Evolutionary conservation across 1,140 invertebrate genomes (phyloP), one percentile per base, ranked within the genome.

Genomic region (Anastrepha ludens): DNA sequence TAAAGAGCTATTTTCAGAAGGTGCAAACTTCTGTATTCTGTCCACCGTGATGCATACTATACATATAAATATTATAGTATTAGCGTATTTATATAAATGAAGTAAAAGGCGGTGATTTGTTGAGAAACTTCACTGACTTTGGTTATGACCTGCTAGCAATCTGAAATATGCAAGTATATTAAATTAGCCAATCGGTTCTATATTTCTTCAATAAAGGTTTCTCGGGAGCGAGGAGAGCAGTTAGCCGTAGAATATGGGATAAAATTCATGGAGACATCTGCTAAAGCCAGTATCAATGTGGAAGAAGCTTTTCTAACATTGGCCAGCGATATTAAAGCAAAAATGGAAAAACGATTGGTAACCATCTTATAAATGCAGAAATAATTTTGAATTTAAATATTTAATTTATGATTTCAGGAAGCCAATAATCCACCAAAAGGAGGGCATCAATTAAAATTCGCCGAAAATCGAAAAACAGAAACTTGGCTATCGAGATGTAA

Each of bases 271-370:
- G 98, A 98, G 94, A 98, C 97, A 67, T 98, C 97, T 89, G 98
- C 98, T 20, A 98, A 98, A 94, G 96, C 97, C 55, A 98, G 97
- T 94, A 97, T 97, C 91, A 98, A 98, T 93, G 97, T 98, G 65
- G 97, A 98, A 94, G 96, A 97, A 89, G 97, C 98, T 65, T 98
- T 98, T 94, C 97, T 97, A 90, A 98, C 97, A 89, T 95, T 99
- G 91, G 98, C 98, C 47, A 96, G 97, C 91, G 98, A 98, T 94
- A 98, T 98, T 90, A 99, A 98, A 94, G 96, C 97, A 65, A 98
- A 98, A 95, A 98, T 97, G 95, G 98, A 98, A 94, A 98, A 98
- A 93, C 98, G 98, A 96, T 95, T 98, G 96, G 97, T 98, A 95
- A 90, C 88, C 89, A 88, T 81, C n/a, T 58, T 86, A 64, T 78